Conservation (phyloP, 2,888 invertebrate species). For the Drosophila tanythrix region DNA sequence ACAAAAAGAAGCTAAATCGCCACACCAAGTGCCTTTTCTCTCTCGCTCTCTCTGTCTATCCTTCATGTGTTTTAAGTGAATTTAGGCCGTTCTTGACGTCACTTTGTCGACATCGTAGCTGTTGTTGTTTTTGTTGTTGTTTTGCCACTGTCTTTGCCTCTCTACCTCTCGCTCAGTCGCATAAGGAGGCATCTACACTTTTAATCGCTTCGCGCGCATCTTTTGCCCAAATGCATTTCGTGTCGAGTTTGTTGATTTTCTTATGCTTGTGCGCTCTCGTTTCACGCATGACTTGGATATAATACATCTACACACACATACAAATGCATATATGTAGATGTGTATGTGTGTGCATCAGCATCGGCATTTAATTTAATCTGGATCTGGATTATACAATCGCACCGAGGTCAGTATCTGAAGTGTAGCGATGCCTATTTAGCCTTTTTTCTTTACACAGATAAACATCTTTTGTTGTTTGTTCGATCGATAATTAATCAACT, state of each 20-base stretch:
- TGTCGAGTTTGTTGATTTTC: constrained; percentile 34
- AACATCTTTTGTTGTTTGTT: background rate
- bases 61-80: constrained; percentile 55
- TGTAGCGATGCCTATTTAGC: constrained; percentile 1
- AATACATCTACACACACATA: constrained; percentile 11
- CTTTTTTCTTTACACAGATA: background rate
- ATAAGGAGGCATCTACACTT: constrained; percentile 13
- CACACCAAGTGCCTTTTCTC: constrained; percentile 65
- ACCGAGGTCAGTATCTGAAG: constrained; percentile 58
- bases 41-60: constrained; percentile 28
- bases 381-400: constrained; percentile 54
- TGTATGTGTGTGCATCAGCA: constrained; percentile 6
- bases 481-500: constrained; percentile 15
- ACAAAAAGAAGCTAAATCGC: constrained; percentile 25
- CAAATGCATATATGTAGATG: constrained; percentile 18
- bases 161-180: constrained; percentile 11
- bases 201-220: constrained; percentile 58
- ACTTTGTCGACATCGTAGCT: constrained; percentile 26
- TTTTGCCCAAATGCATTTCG: constrained; percentile 59
- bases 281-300: constrained; percentile 55
- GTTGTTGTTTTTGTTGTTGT: constrained; percentile 10
- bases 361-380: constrained; percentile 50
- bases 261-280: constrained; percentile 42
- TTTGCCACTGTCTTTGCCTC: constrained; percentile 10
- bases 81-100: constrained; percentile 59